These are phyloP conservation scores for Pardalotus punctatus DNA, from an alignment of 2,113 vertebrate genomes.

Conservation along the genomic window DNA sequence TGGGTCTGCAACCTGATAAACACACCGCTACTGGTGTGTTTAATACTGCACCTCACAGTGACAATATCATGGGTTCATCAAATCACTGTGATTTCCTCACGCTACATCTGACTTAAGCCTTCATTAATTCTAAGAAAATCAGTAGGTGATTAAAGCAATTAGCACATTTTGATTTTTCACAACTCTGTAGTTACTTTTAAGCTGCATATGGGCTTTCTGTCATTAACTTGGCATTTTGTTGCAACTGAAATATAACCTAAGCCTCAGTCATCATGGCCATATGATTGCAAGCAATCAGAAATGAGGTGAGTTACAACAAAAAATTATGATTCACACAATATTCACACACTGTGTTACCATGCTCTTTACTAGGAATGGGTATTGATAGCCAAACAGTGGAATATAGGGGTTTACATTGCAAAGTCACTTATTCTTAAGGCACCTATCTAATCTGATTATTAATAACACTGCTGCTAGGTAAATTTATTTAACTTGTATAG, in stretches of 20 bases:
- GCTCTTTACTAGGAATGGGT: not conserved
- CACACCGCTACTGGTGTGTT: fast-evolving
- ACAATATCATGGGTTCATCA: not conserved
- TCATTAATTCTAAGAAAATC: not conserved
- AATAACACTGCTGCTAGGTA: not conserved
- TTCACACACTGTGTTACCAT: not conserved
- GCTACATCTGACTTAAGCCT: not conserved
- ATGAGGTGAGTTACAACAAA: not conserved
- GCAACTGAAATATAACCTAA: not conserved
- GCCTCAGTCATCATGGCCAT: not conserved
- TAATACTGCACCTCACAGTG: not conserved
- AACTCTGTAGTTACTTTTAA: not conserved
- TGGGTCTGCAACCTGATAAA: not conserved
- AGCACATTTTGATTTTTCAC: not conserved
- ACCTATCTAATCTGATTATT: not conserved
- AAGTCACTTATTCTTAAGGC: not conserved
- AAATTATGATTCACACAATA: not conserved
- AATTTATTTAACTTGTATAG: not conserved
- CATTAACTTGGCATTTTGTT: not conserved
- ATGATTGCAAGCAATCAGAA: not conserved
- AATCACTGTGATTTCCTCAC: not conserved
- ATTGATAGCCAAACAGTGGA: not conserved
- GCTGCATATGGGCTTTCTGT: not conserved
- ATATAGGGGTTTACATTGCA: not conserved
- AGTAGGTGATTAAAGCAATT: not conserved